A percentile compares a stretch with the other conserved stretches of the same genome.
Conservation (phyloP, 1,140 invertebrate species). For the Trissolcus basalis region DNA sequence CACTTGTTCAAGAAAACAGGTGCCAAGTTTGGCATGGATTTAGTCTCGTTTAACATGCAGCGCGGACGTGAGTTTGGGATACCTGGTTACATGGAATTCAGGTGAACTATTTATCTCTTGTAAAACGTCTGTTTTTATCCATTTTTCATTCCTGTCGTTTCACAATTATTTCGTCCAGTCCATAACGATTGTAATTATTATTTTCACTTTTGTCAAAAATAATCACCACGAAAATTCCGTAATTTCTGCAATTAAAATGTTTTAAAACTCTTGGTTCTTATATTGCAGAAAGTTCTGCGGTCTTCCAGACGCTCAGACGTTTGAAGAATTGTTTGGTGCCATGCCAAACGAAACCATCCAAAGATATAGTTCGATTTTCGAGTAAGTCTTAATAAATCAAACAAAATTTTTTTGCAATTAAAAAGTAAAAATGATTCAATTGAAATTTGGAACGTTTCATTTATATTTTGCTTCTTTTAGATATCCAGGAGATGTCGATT, state of each 20-base stretch:
- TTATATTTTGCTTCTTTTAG: slow-evolving; percentile 66
- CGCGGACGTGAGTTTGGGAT: slow-evolving; percentile 93
- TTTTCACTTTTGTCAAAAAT: too few relatives aligned
- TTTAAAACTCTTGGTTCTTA: too few relatives aligned
- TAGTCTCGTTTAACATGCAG: slow-evolving; percentile 96
- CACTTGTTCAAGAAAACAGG: slow-evolving; percentile 93
- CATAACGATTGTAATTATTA: too few relatives aligned
- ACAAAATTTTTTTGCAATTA: too few relatives aligned
- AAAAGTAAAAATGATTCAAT: too few relatives aligned
- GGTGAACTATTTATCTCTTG: slow-evolving; percentile 66
- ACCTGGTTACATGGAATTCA: slow-evolving; percentile 93
- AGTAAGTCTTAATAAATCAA: slow-evolving; percentile 75
- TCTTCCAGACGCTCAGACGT: slow-evolving; percentile 85
- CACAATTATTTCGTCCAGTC: too few relatives aligned
- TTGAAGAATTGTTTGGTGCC: slow-evolving; percentile 89
- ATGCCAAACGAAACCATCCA: slow-evolving; percentile 93
- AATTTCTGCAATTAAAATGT: too few relatives aligned
- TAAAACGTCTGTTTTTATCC: neutral
- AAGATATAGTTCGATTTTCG: slow-evolving; percentile 85
- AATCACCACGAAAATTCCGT: too few relatives aligned
- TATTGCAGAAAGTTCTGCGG: slow-evolving; percentile 89
- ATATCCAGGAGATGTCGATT: slow-evolving; percentile 90
- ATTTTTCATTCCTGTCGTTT: neutral
- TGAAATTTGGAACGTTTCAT: too few relatives aligned
- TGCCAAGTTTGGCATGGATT: slow-evolving; percentile 90